Percentiles rank a stretch among this genome's conserved stretches.
These are phyloP conservation scores for Pedionomus torquatus DNA, from an alignment of 2,113 vertebrate genomes.

Conservation along the genomic window DNA sequence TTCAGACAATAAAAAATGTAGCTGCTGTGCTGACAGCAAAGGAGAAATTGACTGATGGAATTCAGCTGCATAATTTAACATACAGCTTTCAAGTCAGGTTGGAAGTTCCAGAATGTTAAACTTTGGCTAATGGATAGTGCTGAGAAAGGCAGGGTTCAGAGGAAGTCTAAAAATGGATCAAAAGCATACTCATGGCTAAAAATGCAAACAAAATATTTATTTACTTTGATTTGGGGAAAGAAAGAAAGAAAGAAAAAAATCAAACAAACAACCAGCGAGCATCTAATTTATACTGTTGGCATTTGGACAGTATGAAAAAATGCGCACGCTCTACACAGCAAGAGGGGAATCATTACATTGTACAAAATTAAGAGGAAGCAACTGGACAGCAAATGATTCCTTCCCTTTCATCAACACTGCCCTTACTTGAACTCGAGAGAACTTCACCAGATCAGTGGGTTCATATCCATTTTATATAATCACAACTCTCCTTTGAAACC, in stretches of 20 bases:
- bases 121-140: conserved; percentile 8
- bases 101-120: conserved; percentile 69
- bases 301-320: neutral
- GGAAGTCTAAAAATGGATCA: neutral
- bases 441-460: neutral
- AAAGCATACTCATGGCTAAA: neutral
- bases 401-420: neutral
- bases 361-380: neutral
- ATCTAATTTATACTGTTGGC: neutral
- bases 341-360: neutral
- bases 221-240: neutral
- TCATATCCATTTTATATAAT: neutral
- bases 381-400: neutral
- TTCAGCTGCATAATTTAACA: conserved; percentile 74
- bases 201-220: neutral
- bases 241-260: neutral
- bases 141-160: neutral
- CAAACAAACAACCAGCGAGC: neutral
- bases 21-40: conserved; percentile 73
- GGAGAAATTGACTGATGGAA: conserved; percentile 75
- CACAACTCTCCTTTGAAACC: neutral
- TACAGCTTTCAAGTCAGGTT: conserved; percentile 53
- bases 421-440: neutral
- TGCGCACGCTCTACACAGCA: fast-evolving
- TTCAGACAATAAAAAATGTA: conserved; percentile 71